These are phyloP conservation scores for Plagodis pulveraria DNA, from an alignment of 2,888 invertebrate genomes.

Conservation along the genomic window DNA sequence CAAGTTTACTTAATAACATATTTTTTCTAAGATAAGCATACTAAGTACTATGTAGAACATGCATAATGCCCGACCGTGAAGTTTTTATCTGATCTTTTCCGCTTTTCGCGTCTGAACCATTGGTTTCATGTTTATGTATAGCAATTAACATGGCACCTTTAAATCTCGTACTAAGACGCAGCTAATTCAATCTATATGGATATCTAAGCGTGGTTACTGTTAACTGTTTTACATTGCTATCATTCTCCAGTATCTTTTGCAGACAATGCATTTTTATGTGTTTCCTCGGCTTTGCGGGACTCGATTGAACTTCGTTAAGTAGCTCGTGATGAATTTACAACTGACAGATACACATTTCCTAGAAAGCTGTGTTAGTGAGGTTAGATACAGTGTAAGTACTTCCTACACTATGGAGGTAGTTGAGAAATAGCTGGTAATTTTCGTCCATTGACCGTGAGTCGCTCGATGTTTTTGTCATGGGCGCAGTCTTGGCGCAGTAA, in stretches of 20 bases:
- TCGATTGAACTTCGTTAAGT: not conserved
- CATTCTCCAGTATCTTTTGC: not conserved
- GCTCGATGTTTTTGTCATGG: slow-evolving; percentile 64
- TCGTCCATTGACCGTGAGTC: slow-evolving; percentile 69
- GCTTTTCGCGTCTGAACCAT: slow-evolving; percentile 16
- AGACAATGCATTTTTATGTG: not conserved
- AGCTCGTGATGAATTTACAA: not conserved
- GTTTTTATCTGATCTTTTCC: slow-evolving; percentile 22
- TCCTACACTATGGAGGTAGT: slow-evolving; percentile 12
- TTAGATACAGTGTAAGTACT: slow-evolving; percentile 1
- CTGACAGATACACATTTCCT: not conserved
- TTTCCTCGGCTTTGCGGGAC: not conserved
- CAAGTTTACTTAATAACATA: not conserved
- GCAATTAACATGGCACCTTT: slow-evolving; percentile 26
- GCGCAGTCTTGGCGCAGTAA: slow-evolving; percentile 37
- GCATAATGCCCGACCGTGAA: slow-evolving; percentile 7
- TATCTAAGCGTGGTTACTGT: slow-evolving; percentile 19
- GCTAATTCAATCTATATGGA: slow-evolving; percentile 12
- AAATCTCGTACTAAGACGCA: slow-evolving; percentile 23
- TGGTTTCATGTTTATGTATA: slow-evolving; percentile 29
- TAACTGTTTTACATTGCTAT: slow-evolving; percentile 26
- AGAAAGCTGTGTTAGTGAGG: slow-evolving; percentile 1
- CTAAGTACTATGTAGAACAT: not conserved
- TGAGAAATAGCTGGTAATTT: slow-evolving; percentile 50
- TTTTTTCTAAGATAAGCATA: not conserved